A percentile compares a stretch with the other conserved stretches of the same genome.
Conservation (phyloP, 2,888 invertebrate species). For the Tetanocera ferruginea region DNA sequence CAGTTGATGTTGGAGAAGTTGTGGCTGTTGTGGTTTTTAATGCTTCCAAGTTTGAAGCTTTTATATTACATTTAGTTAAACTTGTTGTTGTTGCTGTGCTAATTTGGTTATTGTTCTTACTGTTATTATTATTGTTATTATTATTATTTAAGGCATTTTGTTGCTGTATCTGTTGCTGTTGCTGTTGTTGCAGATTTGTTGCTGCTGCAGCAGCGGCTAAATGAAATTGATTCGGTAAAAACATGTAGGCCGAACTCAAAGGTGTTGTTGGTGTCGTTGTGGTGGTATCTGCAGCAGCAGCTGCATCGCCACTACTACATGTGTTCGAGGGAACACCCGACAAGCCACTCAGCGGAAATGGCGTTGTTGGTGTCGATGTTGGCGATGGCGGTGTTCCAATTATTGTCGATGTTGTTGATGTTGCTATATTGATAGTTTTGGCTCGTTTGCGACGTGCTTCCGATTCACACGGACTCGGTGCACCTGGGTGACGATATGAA, state of each 20-base stretch:
- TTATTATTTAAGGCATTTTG: conserved; percentile 34
- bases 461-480: conserved; percentile 69
- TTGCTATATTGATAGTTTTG: conserved; percentile 57
- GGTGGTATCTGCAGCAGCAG: background rate
- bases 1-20: conserved; percentile 39
- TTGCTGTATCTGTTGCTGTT: conserved; percentile 26
- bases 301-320: background rate
- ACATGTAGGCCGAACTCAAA: conserved; percentile 62
- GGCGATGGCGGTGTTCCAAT: conserved; percentile 50
- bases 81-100: background rate
- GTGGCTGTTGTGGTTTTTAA: conserved; percentile 45
- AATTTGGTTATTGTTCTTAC: background rate
- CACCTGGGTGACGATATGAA: conserved; percentile 84
- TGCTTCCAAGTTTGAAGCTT: background rate
- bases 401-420: conserved; percentile 45
- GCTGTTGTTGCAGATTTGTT: conserved; percentile 39
- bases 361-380: conserved; percentile 43
- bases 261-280: conserved; percentile 50
- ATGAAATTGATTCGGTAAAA: conserved; percentile 68
- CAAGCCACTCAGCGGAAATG: conserved; percentile 36
- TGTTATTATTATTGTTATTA: conserved; percentile 31
- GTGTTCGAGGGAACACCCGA: background rate
- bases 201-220: conserved; percentile 61
- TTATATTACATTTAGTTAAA: background rate
- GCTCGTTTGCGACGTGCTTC: conserved; percentile 69